phyloP scores from a whole-genome alignment of 2,113 vertebrate species.

The Calyptommatus sinebrachiatus region DNA sequence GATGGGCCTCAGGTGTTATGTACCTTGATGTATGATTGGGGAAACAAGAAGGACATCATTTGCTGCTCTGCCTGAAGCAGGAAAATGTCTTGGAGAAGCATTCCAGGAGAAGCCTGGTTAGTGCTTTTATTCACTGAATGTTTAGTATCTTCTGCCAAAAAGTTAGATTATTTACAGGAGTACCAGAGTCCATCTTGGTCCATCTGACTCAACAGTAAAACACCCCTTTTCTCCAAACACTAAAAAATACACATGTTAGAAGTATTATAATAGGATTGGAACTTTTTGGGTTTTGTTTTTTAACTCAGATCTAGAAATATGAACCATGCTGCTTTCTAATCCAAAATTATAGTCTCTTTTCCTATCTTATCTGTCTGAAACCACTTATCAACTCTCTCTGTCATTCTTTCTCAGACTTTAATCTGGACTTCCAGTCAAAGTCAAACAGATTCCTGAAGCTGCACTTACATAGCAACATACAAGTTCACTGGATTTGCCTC shows the following conservation, averaged over 20 bases:
- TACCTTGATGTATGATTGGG: too few relatives aligned
- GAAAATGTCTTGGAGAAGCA: background rate
- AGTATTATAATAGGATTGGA: constrained; percentile 45
- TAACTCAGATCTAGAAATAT: constrained; percentile 56
- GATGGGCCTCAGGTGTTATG: too few relatives aligned
- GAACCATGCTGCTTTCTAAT: constrained; percentile 59
- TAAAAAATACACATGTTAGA: constrained; percentile 37
- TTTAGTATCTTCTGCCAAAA: background rate
- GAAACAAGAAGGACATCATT: too few relatives aligned
- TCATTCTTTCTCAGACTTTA: constrained; percentile 58
- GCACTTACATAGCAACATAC: constrained; percentile 32
- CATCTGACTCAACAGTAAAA: background rate
- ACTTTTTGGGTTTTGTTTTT: constrained; percentile 55
- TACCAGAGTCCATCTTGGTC: background rate
- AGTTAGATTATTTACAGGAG: background rate
- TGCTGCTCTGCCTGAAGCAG: background rate
- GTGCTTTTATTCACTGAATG: background rate
- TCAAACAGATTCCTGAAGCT: constrained; percentile 45
- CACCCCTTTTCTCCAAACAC: background rate
- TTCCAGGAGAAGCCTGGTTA: background rate
- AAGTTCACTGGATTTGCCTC: constrained; percentile 49
- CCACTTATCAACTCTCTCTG: constrained; percentile 53
- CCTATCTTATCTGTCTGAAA: constrained; percentile 67
- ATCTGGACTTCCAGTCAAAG: constrained; percentile 61
- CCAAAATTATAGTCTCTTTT: constrained; percentile 60